Percentiles rank a stretch among this genome's conserved stretches.
These are phyloP conservation scores for Venusia cambrica DNA, from an alignment of 2,888 invertebrate species.

Conservation along the genomic window DNA sequence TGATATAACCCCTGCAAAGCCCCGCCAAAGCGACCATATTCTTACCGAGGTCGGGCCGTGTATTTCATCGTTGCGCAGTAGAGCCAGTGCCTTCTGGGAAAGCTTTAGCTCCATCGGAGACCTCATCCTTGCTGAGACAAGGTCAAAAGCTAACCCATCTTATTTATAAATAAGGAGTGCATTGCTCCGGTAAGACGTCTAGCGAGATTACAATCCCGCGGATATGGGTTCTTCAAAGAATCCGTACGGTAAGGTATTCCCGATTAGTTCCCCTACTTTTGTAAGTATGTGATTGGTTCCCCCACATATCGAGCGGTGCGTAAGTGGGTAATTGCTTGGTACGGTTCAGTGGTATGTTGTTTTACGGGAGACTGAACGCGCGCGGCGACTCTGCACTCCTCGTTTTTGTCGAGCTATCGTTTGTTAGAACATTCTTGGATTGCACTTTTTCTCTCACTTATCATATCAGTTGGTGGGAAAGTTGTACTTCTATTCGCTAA, in stretches of 20 bases:
- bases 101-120: too few species aligned
- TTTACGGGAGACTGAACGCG: constrained; percentile 26
- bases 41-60: too few species aligned
- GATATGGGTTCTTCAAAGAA: too few species aligned
- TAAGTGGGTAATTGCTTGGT: constrained; percentile 30
- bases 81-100: too few species aligned
- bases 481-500: neutral
- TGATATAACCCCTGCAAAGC: too few species aligned
- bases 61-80: too few species aligned
- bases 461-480: constrained; percentile 6
- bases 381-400: constrained; percentile 11
- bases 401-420: constrained; percentile 14
- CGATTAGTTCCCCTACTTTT: constrained; percentile 6
- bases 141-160: too few species aligned
- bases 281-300: constrained; percentile 22
- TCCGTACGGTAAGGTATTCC: constrained; percentile 3
- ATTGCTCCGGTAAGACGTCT: too few species aligned
- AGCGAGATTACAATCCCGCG: too few species aligned
- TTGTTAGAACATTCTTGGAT: constrained; percentile 13
- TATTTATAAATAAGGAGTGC: too few species aligned
- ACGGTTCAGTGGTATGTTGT: constrained; percentile 31
- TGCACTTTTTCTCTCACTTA: constrained; percentile 9
- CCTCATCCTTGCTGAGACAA: too few species aligned
- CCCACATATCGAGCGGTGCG: constrained; percentile 27
- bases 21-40: too few species aligned